phyloP scores from a whole-genome alignment of 1,140 invertebrate species.

The Drosophila takahashii region DNA sequence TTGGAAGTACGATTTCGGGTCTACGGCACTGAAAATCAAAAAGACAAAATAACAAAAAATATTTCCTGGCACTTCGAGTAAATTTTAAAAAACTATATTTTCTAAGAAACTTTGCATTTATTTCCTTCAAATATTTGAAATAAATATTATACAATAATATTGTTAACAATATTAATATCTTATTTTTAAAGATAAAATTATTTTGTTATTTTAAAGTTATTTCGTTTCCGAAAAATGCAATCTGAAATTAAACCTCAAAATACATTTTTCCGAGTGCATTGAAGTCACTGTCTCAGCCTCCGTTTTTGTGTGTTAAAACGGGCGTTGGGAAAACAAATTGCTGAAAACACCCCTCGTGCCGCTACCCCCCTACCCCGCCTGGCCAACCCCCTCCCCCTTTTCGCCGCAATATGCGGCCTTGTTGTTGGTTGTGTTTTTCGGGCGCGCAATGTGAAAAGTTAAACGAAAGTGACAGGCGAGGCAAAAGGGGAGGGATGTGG shows the following conservation, averaged over 20 bases:
- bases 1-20: conserved; percentile 36
- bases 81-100: no score
- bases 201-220: no score
- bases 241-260: background rate
- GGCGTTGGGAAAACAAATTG: conserved; percentile 82
- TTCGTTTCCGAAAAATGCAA: no score
- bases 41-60: no score
- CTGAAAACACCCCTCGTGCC: conserved; percentile 62
- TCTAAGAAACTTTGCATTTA: no score
- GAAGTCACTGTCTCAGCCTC: conserved; percentile 66
- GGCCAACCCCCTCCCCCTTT: conserved; percentile 2
- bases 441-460: conserved; percentile 71
- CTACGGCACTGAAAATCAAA: conserved; percentile 5
- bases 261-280: conserved; percentile 19
- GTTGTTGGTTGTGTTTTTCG: conserved; percentile 54
- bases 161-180: no score
- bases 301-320: conserved; percentile 68
- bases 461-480: conserved; percentile 81
- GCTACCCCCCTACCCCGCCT: background rate
- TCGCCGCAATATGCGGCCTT: conserved; percentile 11
- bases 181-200: no score
- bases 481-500: background rate
- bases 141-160: no score
- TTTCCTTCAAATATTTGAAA: no score
- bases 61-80: no score